Evolutionary conservation across 2,113 vertebrate species (phyloP).

Genomic region (Malurus cyaneus): DNA sequence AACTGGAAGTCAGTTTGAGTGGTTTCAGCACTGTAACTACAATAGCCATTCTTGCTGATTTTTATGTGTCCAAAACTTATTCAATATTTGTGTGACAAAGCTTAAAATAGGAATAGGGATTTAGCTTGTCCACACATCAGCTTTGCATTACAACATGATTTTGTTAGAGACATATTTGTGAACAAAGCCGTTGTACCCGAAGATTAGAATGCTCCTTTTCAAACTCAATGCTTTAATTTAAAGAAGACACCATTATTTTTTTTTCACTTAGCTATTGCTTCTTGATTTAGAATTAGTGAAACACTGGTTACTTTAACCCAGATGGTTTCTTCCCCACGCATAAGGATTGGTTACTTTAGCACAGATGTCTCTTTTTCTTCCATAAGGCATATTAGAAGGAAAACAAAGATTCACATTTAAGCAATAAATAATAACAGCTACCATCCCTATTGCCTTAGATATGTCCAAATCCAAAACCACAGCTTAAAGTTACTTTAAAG

Average conservation of each 20-base stretch:
- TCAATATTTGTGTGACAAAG: background rate
- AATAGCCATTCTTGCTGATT: background rate
- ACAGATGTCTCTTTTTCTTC: constrained; percentile 51
- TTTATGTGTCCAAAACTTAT: background rate
- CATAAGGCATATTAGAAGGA: constrained; percentile 26
- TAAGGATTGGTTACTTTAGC: constrained; percentile 25
- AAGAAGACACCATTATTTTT: constrained; percentile 30
- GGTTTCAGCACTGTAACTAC: background rate
- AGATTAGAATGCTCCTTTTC: constrained; percentile 25
- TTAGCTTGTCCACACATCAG: constrained; percentile 6
- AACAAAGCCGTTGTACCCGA: constrained; percentile 24
- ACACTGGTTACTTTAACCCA: constrained; percentile 12
- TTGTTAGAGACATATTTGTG: constrained; percentile 27
- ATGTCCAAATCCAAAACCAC: constrained; percentile 44
- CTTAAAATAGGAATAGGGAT: constrained; percentile 26
- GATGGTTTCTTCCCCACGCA: constrained; percentile 23
- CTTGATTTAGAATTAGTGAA: constrained; percentile 30
- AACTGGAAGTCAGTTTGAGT: background rate
- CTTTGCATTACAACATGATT: constrained; percentile 48
- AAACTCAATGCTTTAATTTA: constrained; percentile 38
- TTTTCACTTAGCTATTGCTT: background rate
- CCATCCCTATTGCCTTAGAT: constrained; percentile 42
- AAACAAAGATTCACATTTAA: constrained; percentile 60
- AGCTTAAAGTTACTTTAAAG: constrained; percentile 47
- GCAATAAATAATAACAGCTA: constrained; percentile 58